A percentile compares a stretch with the other conserved stretches of the same genome.
Conservation (phyloP, 2,888 invertebrate genomes). For the Drosophila paranaensis region DNA sequence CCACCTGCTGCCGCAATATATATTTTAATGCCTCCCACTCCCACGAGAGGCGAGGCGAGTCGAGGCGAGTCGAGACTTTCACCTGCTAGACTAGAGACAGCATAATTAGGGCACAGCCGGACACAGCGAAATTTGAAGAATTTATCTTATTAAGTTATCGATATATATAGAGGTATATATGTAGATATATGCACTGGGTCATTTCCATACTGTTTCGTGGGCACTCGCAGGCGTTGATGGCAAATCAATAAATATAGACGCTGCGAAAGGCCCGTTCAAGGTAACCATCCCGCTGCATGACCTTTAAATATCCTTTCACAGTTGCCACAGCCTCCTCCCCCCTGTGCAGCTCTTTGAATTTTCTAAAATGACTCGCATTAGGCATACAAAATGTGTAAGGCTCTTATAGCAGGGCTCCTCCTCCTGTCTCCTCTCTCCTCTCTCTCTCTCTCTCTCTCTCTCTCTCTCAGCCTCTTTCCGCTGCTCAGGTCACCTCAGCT, state of each 20-base stretch:
- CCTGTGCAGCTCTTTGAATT: conserved; percentile 28
- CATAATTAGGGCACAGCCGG: conserved; percentile 26
- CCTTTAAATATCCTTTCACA: conserved; percentile 76
- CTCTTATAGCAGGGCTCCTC: conserved; percentile 7
- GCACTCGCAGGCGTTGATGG: conserved; percentile 1
- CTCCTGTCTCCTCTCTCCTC: conserved; percentile 1
- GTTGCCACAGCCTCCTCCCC: conserved; percentile 33
- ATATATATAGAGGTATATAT: conserved; percentile 19
- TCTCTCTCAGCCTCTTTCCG: not conserved
- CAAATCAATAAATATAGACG: conserved; percentile 52
- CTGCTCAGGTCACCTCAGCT: conserved; percentile 40
- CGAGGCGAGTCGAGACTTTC: conserved; percentile 18
- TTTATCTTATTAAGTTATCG: conserved; percentile 60
- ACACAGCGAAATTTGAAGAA: conserved; percentile 35
- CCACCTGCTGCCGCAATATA: conserved; percentile 63
- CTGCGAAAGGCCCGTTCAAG: conserved; percentile 20
- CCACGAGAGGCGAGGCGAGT: not conserved
- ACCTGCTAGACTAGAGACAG: conserved; percentile 25
- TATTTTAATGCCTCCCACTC: conserved; percentile 48
- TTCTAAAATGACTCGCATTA: conserved; percentile 68
- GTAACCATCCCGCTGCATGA: conserved; percentile 43
- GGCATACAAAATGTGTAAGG: conserved; percentile 70
- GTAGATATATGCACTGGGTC: conserved; percentile 11
- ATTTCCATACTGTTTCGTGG: conserved; percentile 27
- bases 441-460: conserved; percentile 4